These are phyloP conservation scores for Procapra przewalskii DNA, from an alignment of 2,113 vertebrate genomes.

Conservation along the genomic window DNA sequence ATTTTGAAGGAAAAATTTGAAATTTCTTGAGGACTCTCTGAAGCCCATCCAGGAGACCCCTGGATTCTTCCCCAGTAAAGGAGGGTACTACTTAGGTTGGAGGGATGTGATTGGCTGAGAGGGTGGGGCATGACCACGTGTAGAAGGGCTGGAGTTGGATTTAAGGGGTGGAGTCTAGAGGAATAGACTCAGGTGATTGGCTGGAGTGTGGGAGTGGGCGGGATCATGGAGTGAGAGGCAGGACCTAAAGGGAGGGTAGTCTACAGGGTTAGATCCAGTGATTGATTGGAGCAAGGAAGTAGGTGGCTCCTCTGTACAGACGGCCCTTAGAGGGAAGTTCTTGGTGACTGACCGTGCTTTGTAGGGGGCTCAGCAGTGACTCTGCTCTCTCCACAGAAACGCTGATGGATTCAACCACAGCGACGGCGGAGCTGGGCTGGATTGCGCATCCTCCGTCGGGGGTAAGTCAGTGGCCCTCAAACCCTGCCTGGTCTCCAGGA, in stretches of 20 bases:
- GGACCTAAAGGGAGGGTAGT: background rate
- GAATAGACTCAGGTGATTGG: background rate
- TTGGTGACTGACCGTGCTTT: background rate
- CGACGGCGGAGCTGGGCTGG: slow-evolving; percentile 96
- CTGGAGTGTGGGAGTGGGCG: background rate
- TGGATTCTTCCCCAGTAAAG: background rate
- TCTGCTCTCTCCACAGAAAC: slow-evolving; percentile 85
- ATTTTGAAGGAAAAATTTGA: background rate
- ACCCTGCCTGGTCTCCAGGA: background rate
- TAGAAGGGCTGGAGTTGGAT: background rate
- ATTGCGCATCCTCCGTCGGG: slow-evolving; percentile 90
- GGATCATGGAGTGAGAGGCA: background rate
- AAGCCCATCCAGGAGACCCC: background rate
- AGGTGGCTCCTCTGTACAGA: background rate
- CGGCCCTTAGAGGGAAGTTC: background rate
- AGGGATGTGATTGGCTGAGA: background rate
- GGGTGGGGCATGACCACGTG: rapidly evolving
- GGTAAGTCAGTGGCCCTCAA: slow-evolving; percentile 82
- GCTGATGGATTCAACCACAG: slow-evolving; percentile 96
- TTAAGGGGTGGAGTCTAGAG: background rate
- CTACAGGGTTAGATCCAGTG: background rate
- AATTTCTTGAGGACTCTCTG: background rate
- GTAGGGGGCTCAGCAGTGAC: background rate
- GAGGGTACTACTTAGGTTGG: background rate
- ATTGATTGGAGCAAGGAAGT: background rate